Conservation (phyloP, 1,140 invertebrate genomes). For the Eumaeus atala region DNA sequence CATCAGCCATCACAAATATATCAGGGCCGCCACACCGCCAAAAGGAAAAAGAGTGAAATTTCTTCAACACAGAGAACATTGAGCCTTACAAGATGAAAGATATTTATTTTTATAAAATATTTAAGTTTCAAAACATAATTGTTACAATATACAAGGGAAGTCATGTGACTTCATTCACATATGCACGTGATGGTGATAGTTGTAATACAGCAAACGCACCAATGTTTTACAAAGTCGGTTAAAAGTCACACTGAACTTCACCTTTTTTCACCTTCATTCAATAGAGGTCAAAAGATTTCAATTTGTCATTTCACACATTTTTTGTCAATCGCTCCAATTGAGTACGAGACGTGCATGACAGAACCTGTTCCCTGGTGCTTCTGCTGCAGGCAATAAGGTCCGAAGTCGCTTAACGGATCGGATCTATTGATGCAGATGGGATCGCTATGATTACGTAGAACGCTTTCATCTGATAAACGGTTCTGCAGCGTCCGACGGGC, state of each 20-base stretch:
- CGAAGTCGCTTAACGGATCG: background rate
- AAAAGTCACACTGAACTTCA: slow-evolving; percentile 3
- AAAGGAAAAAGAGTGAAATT: too few relatives aligned
- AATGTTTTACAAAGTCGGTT: too few relatives aligned
- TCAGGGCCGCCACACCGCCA: too few relatives aligned
- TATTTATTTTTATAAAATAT: too few relatives aligned
- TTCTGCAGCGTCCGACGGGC: slow-evolving; percentile 24
- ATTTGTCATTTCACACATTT: slow-evolving; percentile 14
- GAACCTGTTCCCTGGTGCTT: background rate
- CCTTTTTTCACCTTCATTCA: background rate
- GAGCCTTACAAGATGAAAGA: too few relatives aligned
- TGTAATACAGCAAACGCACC: too few relatives aligned
- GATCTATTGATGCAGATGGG: slow-evolving; percentile 7
- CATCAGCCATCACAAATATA: too few relatives aligned
- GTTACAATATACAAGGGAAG: too few relatives aligned
- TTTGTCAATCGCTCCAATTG: slow-evolving; percentile 10
- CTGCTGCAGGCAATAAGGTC: background rate
- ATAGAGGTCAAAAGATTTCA: slow-evolving; percentile 8
- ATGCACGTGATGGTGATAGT: too few relatives aligned
- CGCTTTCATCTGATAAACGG: slow-evolving; percentile 34
- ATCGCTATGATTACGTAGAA: slow-evolving; percentile 31
- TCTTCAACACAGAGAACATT: too few relatives aligned
- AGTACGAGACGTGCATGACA: slow-evolving; percentile 7
- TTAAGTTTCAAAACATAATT: too few relatives aligned
- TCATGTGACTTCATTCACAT: too few relatives aligned